Evolutionary conservation across 2,797 vertebrate genomes (phyloP), one percentile per base, ranked within the genome.

Genomic region (Pangasius krempfi): DNA sequence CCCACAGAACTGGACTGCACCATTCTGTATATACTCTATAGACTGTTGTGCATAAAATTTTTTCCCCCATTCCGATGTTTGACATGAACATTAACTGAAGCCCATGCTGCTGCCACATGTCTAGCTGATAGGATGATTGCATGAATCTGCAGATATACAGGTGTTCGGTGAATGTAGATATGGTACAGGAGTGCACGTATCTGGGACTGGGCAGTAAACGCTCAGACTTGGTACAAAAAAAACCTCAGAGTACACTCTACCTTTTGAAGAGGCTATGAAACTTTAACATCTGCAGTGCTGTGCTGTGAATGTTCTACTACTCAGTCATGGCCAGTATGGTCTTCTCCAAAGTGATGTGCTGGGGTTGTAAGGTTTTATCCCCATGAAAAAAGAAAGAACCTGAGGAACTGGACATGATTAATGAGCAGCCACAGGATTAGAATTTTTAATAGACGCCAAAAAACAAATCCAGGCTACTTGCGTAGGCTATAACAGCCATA

Each of bases 241-340:
- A 73, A 25, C 20, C 5, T 47, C 72, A 47, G 72, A 44, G 40
- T 1, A 47, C 20, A 12, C 72, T 50, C 12, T 13, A n/a, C 27
- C 73, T 76, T 50, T 27, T 76, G 73, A 76, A 5, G 6, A 76
- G 44, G 73, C 13, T 76, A 76, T 76, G 47, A 76, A 50, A 76
- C 3, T 50, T 50, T 76, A 27, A 76, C 44, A 14, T 76, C 25
- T n/a, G 40, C 40, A 44, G 40, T 2, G 40, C 40, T 47, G 22
- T 47, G 72, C 40, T 5, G 20, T 25, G 40, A 40, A 40, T 72
- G 70, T 72, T 40, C 37, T 47, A 9, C 33, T 72, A 40, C 68
- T 20, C 37, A 40, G 8, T 40, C 33, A 2, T 40, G 33, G 18
- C 3, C 22, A 75, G 72, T 47, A 44, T 47, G 40, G 72, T 25